Evolutionary conservation across 1,140 invertebrate genomes (phyloP).

Genomic region (Antheraea mylitta): DNA sequence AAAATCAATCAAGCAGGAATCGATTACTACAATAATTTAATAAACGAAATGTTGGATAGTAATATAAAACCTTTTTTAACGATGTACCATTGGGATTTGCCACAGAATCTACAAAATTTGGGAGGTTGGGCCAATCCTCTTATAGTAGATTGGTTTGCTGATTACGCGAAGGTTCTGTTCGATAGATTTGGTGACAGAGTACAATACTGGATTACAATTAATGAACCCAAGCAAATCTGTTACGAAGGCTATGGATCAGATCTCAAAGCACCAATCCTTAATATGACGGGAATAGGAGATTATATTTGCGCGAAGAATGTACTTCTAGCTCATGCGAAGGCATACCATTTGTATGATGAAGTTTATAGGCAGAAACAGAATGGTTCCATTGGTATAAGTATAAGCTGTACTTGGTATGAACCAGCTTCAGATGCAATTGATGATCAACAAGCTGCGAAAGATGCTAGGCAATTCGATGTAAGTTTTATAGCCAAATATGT

Average conservation of each 20-base stretch:
- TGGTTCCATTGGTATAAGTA: slow-evolving; percentile 77
- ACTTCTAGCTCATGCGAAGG: slow-evolving; percentile 80
- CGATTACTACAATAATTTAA: slow-evolving; percentile 81
- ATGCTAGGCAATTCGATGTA: slow-evolving; percentile 72
- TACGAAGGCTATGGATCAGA: slow-evolving; percentile 78
- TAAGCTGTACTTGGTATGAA: slow-evolving; percentile 72
- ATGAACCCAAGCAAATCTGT: slow-evolving; percentile 82
- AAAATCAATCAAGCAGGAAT: slow-evolving; percentile 79
- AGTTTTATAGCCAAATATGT: slow-evolving; percentile 22
- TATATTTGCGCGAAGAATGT: slow-evolving; percentile 80
- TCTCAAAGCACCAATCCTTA: slow-evolving; percentile 72
- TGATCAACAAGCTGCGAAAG: slow-evolving; percentile 74
- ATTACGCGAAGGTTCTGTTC: slow-evolving; percentile 81
- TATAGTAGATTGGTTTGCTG: slow-evolving; percentile 80
- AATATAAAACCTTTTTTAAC: slow-evolving; percentile 80
- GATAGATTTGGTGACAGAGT: slow-evolving; percentile 81
- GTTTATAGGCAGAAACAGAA: slow-evolving; percentile 36
- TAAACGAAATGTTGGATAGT: slow-evolving; percentile 78
- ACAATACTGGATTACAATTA: slow-evolving; percentile 84
- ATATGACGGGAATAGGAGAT: slow-evolving; percentile 74
- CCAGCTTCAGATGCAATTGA: slow-evolving; percentile 59
- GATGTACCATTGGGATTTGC: slow-evolving; percentile 84
- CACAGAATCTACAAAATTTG: slow-evolving; percentile 79
- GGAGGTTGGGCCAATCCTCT: slow-evolving; percentile 83
- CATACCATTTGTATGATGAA: slow-evolving; percentile 79